A percentile compares a stretch with the other conserved stretches of the same genome.
phyloP scores from a whole-genome alignment of 2,797 vertebrate genomes.

The Phrynocephalus forsythii region DNA sequence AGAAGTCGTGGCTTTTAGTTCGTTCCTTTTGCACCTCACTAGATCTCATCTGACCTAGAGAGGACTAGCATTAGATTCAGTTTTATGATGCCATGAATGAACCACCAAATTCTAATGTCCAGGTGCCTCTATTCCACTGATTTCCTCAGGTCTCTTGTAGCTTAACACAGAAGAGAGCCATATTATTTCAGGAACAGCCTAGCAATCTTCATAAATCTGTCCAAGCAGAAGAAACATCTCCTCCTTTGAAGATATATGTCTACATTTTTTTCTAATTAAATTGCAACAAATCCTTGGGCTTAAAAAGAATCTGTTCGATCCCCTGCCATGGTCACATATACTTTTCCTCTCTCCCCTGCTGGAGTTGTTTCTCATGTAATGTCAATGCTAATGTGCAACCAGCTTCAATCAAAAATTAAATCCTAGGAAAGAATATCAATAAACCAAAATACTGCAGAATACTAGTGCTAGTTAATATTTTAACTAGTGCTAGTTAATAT shows the following conservation, averaged over 20 bases:
- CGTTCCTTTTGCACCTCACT: no score
- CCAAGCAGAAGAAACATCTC: no score
- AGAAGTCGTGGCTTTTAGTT: no score
- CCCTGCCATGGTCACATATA: not conserved
- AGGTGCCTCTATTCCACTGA: no score
- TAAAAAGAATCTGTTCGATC: not conserved
- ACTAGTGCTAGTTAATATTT: no score
- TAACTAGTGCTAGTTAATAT: not conserved
- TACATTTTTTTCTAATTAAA: no score
- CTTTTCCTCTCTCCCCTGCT: not conserved
- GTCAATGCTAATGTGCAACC: not conserved
- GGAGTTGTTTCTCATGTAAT: not conserved
- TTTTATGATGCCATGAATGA: no score
- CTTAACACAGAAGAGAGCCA: not conserved
- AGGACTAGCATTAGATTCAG: no score
- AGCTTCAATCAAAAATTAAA: slow-evolving; percentile 1
- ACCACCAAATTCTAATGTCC: not conserved
- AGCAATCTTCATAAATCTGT: not conserved
- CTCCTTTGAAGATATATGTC: no score
- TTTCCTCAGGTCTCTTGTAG: not conserved
- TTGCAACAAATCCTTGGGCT: not conserved
- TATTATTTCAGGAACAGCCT: not conserved
- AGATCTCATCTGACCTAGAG: no score
- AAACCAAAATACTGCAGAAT: not conserved
- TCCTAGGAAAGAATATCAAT: not conserved